Evolutionary conservation across 2,797 vertebrate species (phyloP).

Genomic region (Ispidina lecontei): DNA sequence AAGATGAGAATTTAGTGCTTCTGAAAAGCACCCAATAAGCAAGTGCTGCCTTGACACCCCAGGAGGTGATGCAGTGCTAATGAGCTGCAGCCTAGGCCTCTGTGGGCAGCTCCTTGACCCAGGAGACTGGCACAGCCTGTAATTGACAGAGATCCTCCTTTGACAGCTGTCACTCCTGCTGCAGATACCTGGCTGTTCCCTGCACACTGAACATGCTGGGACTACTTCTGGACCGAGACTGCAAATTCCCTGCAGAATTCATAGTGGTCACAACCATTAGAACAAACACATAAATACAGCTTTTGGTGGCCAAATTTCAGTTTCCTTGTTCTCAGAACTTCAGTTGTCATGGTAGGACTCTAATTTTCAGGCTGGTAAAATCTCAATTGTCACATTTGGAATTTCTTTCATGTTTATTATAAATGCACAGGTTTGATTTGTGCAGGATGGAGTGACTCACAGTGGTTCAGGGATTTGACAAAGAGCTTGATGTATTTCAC

Average conservation of each 20-base stretch:
- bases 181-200: neutral
- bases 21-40: neutral
- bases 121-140: neutral
- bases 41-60: neutral
- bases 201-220: rapidly evolving
- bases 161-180: neutral
- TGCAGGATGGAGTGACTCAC: constrained; percentile 26
- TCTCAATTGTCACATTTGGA: constrained; percentile 32
- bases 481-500: neutral
- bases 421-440: constrained; percentile 53
- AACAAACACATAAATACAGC: neutral
- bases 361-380: constrained; percentile 58
- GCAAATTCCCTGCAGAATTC: neutral
- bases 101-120: neutral
- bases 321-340: constrained; percentile 23
- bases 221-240: rapidly evolving
- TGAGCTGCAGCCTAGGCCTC: neutral
- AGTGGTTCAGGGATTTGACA: constrained; percentile 26
- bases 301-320: neutral
- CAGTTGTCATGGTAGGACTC: neutral
- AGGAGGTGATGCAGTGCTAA: rapidly evolving
- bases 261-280: neutral
- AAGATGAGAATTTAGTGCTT: rapidly evolving
- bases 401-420: constrained; percentile 50
- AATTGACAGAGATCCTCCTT: neutral